Conservation (phyloP, 2,797 vertebrate species). For the Vireo griseus region DNA sequence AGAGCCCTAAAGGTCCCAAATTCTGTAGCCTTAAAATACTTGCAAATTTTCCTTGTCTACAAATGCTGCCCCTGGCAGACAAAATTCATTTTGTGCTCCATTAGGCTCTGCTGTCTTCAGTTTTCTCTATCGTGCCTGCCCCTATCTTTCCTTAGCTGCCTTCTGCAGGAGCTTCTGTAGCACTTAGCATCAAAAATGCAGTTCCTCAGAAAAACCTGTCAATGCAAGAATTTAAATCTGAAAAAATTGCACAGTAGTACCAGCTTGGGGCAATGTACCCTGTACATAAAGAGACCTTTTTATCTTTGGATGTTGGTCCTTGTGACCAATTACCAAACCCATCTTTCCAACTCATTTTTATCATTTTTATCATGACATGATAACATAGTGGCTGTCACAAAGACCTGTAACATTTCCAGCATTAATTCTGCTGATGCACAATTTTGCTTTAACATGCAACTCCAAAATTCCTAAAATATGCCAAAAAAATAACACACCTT, state of each 20-base stretch:
- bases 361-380: constrained; percentile 16
- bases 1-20: constrained; percentile 13
- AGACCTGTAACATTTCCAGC: constrained; percentile 5
- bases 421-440: constrained; percentile 6
- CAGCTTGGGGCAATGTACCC: constrained; percentile 31
- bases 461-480: background rate
- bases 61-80: constrained; percentile 38
- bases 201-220: constrained; percentile 43
- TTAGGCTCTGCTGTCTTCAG: constrained; percentile 28
- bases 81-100: constrained; percentile 59
- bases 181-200: constrained; percentile 34
- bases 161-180: constrained; percentile 7
- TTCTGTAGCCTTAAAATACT: constrained; percentile 11
- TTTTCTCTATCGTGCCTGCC: background rate
- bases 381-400: background rate
- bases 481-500: background rate
- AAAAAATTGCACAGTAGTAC: constrained; percentile 26
- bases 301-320: background rate
- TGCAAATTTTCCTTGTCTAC: background rate
- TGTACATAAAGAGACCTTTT: background rate
- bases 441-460: background rate
- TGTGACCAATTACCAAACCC: constrained; percentile 28
- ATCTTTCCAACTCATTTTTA: constrained; percentile 28
- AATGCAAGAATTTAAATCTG: constrained; percentile 34
- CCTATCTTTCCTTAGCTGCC: background rate